Evolutionary conservation across 1,140 invertebrate genomes (phyloP).

Genomic region (Aplysia californica): DNA sequence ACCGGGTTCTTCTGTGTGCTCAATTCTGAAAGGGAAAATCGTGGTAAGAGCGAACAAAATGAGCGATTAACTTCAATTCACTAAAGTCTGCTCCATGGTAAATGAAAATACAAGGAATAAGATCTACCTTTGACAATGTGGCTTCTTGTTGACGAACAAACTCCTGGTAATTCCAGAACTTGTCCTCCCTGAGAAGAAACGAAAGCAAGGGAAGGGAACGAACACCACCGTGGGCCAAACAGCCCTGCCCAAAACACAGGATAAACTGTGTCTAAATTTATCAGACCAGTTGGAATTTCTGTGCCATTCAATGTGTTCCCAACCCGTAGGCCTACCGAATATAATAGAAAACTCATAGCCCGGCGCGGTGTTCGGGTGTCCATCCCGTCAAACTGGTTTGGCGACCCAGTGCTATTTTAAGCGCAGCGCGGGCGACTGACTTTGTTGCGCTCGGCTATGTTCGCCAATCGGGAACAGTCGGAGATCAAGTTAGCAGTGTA

Average conservation of each 20-base stretch:
- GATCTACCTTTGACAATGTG: neutral
- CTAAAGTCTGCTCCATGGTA: neutral
- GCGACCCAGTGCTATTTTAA: neutral
- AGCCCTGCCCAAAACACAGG: slow-evolving; percentile 5
- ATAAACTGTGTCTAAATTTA: slow-evolving; percentile 17
- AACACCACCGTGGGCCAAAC: neutral
- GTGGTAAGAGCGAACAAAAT: no score
- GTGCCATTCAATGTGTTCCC: slow-evolving; percentile 8
- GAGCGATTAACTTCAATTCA: no score
- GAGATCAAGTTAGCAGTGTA: neutral
- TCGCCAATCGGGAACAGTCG: neutral
- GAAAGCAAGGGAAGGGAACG: neutral
- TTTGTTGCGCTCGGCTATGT: neutral
- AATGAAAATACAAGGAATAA: neutral
- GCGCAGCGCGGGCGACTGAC: neutral
- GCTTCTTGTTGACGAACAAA: neutral
- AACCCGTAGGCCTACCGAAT: neutral
- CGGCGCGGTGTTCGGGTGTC: neutral
- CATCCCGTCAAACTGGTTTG: slow-evolving; percentile 26
- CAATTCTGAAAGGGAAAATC: no score
- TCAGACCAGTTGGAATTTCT: slow-evolving; percentile 4
- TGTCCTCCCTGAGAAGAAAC: neutral
- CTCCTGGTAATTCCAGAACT: neutral
- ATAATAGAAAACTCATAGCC: neutral
- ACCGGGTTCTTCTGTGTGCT: no score